These are phyloP conservation scores for Zalophus californianus DNA, from an alignment of 2,797 vertebrate species.

Conservation along the genomic window DNA sequence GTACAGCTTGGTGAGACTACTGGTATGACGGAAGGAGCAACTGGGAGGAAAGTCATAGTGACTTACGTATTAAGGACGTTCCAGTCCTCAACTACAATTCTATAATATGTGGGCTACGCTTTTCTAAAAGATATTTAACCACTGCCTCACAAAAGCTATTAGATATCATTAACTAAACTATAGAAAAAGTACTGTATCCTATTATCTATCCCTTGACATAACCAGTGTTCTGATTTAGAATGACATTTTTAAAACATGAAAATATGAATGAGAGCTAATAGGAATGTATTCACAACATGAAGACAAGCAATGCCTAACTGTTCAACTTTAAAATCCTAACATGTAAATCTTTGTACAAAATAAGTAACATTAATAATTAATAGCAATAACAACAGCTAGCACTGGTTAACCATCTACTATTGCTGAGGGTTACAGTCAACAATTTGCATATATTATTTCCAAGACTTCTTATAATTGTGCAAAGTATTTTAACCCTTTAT, in stretches of 20 bases:
- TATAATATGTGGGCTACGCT: neutral
- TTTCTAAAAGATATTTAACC: neutral
- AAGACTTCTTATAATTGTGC: neutral
- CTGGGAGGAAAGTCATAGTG: neutral
- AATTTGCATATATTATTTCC: neutral
- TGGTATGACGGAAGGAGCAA: neutral
- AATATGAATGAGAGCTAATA: constrained; percentile 32
- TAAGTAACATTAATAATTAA: neutral
- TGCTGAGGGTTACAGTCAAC: neutral
- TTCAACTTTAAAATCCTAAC: constrained; percentile 27
- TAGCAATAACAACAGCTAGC: neutral
- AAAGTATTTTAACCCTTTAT: neutral
- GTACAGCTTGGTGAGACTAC: neutral
- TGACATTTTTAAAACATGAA: neutral
- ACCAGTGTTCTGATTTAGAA: neutral
- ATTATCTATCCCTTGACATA: neutral
- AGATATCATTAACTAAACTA: neutral
- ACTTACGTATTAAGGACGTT: neutral
- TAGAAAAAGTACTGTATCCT: neutral
- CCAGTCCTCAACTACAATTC: neutral
- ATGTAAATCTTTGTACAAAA: neutral
- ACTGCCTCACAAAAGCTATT: neutral
- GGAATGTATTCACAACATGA: neutral
- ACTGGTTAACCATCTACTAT: neutral
- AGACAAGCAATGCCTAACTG: neutral